These are phyloP conservation scores for Aleadryas rufinucha DNA, from an alignment of 2,113 vertebrate species.

Conservation along the genomic window DNA sequence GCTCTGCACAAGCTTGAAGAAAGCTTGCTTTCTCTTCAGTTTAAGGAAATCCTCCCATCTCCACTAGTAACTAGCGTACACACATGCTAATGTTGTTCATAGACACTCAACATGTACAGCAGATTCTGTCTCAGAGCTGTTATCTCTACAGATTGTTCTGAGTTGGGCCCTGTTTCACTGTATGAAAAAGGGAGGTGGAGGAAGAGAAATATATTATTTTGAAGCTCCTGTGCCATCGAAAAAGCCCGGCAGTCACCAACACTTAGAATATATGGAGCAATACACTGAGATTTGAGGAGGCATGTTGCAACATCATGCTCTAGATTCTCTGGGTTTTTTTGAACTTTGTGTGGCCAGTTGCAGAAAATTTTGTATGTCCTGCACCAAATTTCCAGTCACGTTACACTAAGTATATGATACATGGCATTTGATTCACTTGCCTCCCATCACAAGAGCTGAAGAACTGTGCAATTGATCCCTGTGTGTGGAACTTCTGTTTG, in stretches of 20 bases:
- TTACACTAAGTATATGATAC: background rate
- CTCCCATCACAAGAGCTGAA: background rate
- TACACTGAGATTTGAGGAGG: background rate
- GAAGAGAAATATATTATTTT: background rate
- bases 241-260: background rate
- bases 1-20: background rate
- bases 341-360: background rate
- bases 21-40: background rate
- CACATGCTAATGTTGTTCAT: background rate
- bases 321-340: background rate
- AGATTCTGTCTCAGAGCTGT: background rate
- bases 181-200: background rate
- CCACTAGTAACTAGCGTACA: background rate
- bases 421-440: background rate
- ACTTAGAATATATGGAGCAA: background rate
- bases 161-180: background rate
- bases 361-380: background rate
- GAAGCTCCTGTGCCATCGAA: background rate
- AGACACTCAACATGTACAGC: background rate
- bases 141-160: background rate
- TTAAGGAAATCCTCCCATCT: background rate
- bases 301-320: background rate
- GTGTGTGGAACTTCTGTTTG: background rate
- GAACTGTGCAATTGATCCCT: background rate
- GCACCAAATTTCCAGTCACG: background rate